Base-by-base conservation (phyloP, 92 coral and sea anemone genomes). In the Phenganax subtilis region DNA sequence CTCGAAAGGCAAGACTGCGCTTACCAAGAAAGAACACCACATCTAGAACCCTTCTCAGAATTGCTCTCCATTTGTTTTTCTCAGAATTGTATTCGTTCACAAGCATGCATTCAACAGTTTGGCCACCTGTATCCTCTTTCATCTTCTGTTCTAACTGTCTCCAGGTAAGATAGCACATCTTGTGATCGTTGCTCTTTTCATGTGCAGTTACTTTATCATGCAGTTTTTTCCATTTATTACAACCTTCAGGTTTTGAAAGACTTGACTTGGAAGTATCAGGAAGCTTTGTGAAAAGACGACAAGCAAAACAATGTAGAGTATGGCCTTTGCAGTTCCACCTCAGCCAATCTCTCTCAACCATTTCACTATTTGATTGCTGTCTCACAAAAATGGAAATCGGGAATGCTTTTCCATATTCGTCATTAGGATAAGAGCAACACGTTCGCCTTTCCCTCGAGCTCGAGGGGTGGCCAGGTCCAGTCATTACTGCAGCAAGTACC, bases 141-240 rank as follows among this genome's bases (percentile, higher is more conserved):
- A 67, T 67, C 25, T 67, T 67, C 73, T 67, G 73, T 28, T 67
- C 73, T 37, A 67, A 67, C 73, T 67, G 73, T 28, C 73, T 67
- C 25, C 73, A 67, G 73, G 28, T 67, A 67, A 67, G 73, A 10
- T 67, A 67, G 73, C 73, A 67, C 73, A 67, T 67, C 73, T 67
- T 67, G 73, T 67, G 73, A 28, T 67, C 73, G 30, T 67, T 67
- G 73, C 73, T 67, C 3, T 67, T 67, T 67, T 67, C 73, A 28
- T 67, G 73, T 67, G 25, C 73, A 67, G 31, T 67, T 67, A 67
- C 73, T 67, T 67, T 67, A 16, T 67, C 73, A 67, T 67, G 73
- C 37, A 67, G 73, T 28, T 67, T 67, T 67, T 67, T 67, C 73
- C 73, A 67, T 67, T 67, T 67, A 67, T 67, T 67, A 28, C 73